Evolutionary conservation across 2,888 invertebrate genomes (phyloP), one percentile per base, ranked within the genome.

Genomic region (Drosophila stalkeri): DNA sequence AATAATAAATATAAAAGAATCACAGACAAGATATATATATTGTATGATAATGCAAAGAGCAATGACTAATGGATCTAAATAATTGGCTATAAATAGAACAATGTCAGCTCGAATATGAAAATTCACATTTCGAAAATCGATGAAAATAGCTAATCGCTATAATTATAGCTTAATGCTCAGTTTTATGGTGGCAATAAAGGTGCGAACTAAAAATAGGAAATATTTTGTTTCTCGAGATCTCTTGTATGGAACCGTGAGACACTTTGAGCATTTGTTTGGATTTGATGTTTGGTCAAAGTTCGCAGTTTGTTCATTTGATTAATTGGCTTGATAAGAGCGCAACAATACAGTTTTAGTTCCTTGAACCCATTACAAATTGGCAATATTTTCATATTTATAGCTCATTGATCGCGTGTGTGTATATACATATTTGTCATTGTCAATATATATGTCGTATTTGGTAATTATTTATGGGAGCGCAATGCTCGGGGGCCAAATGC

Each of bases 361-460:
- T 46, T 76, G 75, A 76, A 76, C 75, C 27, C 4, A 11, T 18
- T 54, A 60, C 59, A 47, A 76, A 76, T 66, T 71, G 66, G 6
- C 65, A 55, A 66, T 71, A 71, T 76, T 51, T 65, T 49, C 44
- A 62, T 65, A 71, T 76, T 59, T 71, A 76, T 65, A 59, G 75
- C 39, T 33, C 49, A 44, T 37, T 44, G 54, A 55, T 63, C 65
- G 54, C 9, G 16, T 23, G 35, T 56, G 47, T 61, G 9, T 67
- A 16, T 33, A n/a, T n/a, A n/a, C n/a, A n/a, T n/a, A 77, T 74
- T 73, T 79, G 77, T 82, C 80, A 65, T 49, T 69, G 82, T 65
- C 80, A 80, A 74, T 74, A 71, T 74, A 71, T 46, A 51, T 65
- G 59, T 33, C 35, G 35, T 16, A 59, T 68, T 74, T 61, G 70